Conservation (phyloP, 2,113 vertebrate species). For the Brachyhypopomus gauderio region DNA sequence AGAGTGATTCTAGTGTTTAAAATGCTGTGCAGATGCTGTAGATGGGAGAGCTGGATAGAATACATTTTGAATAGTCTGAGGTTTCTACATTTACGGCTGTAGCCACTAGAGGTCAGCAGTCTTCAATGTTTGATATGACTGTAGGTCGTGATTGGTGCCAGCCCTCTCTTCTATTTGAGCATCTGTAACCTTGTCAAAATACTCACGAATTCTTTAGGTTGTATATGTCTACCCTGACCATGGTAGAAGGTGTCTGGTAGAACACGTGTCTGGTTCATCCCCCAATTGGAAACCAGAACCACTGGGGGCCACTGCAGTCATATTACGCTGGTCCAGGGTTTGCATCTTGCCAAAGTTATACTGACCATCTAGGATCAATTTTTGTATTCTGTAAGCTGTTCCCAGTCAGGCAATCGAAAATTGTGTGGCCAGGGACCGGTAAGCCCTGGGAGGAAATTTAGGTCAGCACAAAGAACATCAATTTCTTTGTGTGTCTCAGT, state of each 20-base stretch:
- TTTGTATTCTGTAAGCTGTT: background rate
- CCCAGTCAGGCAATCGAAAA: no score
- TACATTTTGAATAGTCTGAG: background rate
- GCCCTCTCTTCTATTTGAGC: background rate
- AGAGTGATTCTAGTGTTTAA: background rate
- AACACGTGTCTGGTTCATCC: background rate
- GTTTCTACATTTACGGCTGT: background rate
- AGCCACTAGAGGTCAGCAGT: constrained; percentile 23
- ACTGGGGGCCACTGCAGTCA: no score
- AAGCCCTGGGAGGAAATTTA: background rate
- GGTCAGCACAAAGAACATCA: constrained; percentile 17
- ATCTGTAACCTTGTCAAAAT: background rate
- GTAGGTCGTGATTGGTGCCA: background rate
- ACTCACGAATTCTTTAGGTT: background rate
- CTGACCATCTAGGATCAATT: no score
- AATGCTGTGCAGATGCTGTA: background rate
- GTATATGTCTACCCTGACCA: background rate
- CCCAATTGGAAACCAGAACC: no score
- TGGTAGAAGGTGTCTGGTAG: no score
- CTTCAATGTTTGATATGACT: background rate
- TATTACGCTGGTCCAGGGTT: no score
- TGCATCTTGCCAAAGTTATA: no score
- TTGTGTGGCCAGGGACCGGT: background rate
- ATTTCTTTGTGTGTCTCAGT: constrained; percentile 8
- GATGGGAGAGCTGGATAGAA: background rate